Evolutionary conservation across 35 echinoderm and acorn worm species (phyloP).

Genomic region (Lytechinus variegatus): DNA sequence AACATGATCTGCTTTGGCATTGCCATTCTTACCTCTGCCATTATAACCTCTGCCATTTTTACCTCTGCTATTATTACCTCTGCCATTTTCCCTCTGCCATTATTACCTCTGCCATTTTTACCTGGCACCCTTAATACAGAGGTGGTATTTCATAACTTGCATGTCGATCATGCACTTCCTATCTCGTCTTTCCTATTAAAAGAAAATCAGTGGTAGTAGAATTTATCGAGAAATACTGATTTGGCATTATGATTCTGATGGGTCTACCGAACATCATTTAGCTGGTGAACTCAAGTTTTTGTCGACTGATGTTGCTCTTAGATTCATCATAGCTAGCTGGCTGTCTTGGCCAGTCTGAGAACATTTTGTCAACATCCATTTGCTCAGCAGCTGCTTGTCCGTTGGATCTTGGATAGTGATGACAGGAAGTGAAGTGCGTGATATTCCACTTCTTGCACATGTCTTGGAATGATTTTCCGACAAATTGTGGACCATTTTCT

Average conservation of each 20-base stretch:
- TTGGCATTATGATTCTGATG: not conserved
- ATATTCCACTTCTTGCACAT: not conserved
- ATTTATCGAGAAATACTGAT: too few species aligned
- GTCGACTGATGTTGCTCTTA: not conserved
- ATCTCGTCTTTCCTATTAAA: not conserved
- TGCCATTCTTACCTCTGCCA: too few species aligned
- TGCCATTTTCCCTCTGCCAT: too few species aligned
- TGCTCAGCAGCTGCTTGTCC: not conserved
- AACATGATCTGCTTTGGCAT: too few species aligned
- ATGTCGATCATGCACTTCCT: not conserved
- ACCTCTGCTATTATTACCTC: too few species aligned
- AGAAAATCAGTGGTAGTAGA: not conserved
- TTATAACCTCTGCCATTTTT: too few species aligned
- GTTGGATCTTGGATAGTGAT: not conserved
- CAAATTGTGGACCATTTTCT: not conserved
- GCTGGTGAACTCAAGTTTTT: not conserved
- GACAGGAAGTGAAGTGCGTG: not conserved
- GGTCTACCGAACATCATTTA: not conserved
- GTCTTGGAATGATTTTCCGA: not conserved
- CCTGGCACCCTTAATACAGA: too few species aligned
- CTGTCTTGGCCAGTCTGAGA: not conserved
- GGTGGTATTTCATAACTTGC: too few species aligned
- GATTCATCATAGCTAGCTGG: not conserved
- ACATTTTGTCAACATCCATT: not conserved
- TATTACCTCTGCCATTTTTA: too few species aligned